Base-by-base conservation (phyloP, 2,113 vertebrate genomes). In the Mustela lutreola region DNA sequence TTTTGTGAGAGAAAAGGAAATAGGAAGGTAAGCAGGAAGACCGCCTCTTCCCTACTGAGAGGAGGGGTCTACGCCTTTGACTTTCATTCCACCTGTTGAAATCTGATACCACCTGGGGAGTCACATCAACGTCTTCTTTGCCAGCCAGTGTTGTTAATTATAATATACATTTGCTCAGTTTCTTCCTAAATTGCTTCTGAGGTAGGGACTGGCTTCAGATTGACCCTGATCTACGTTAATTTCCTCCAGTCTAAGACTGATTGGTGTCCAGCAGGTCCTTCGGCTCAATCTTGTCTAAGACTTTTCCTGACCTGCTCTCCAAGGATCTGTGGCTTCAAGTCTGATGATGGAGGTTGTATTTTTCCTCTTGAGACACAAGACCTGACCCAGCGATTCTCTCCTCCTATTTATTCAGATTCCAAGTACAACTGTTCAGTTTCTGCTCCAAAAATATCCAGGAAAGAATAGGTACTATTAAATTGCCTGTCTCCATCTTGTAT, bases 381-480 rank as follows among this genome's bases (percentile, higher is more conserved):
- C 83, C 56, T 50, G 58, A 65, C 63, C 42, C 21, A 26, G 42
- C 11, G 31, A 76, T 63, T 80, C 84, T 83, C 90, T 87, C 33
- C 60, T 85, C 48, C 60, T 79, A 0, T 94, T 90, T 97, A 90
- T 95, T 93, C 90, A 95, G 21, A 78, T 62, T 95, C 71, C 81
- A 85, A 93, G 70, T 89, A 65, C 90, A 73, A 58, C 79, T 78
- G 76, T 92, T 97, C 60, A 58, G 86, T 73, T 92, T 70, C 80
- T 83, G 58, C 56, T 70, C 91, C 95, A 94, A 97, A 97, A 96
- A 91, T 97, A 97, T 36, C 93, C 80, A 79, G 31, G 93, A 84
- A 94, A 93, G 90, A 95, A 92, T 73, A 97, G 85, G 89, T 94
- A 18, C n/a, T 87, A 42, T 88, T 97, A 96, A 93, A 58, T 90